Conservation (phyloP, 2,888 invertebrate genomes). For the Caenorhabditis sp. region DNA sequence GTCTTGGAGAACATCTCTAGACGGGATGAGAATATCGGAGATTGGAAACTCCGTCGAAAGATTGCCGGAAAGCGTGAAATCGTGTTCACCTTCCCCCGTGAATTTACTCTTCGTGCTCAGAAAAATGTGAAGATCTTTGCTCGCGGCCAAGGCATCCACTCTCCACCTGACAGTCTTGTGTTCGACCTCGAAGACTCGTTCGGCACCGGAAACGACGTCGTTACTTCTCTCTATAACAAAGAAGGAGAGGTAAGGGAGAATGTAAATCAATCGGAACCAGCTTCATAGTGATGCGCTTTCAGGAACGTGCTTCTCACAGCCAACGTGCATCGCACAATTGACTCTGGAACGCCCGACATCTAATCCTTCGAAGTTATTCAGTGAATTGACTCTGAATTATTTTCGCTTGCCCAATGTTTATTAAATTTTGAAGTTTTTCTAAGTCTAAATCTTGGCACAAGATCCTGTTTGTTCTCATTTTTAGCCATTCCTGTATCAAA, state of each 20-base stretch:
- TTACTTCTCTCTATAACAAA: conserved; percentile 83
- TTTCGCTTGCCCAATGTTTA: conserved; percentile 33
- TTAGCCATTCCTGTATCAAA: conserved; percentile 55
- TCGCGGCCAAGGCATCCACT: conserved; percentile 80
- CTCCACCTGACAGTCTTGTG: conserved; percentile 81
- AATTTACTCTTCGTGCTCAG: conserved; percentile 76
- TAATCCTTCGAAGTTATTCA: conserved; percentile 24
- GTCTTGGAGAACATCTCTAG: conserved; percentile 82
- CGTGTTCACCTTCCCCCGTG: conserved; percentile 78
- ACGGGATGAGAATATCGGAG: conserved; percentile 83
- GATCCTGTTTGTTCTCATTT: conserved; percentile 60
- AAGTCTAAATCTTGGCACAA: conserved; percentile 55
- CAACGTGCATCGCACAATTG: conserved; percentile 74
- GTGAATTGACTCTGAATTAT: conserved; percentile 32
- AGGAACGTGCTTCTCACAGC: conserved; percentile 82
- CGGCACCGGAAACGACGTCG: conserved; percentile 82
- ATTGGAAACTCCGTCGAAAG: conserved; percentile 84
- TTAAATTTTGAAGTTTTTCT: background rate
- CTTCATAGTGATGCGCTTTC: conserved; percentile 36
- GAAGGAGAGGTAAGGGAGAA: conserved; percentile 81
- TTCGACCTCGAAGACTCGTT: conserved; percentile 83
- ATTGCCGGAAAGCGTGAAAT: conserved; percentile 83
- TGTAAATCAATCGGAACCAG: conserved; percentile 8
- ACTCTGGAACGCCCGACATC: background rate
- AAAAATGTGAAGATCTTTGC: conserved; percentile 82